Conservation (phyloP, 2,113 vertebrate species). For the Microcebus murinus region DNA sequence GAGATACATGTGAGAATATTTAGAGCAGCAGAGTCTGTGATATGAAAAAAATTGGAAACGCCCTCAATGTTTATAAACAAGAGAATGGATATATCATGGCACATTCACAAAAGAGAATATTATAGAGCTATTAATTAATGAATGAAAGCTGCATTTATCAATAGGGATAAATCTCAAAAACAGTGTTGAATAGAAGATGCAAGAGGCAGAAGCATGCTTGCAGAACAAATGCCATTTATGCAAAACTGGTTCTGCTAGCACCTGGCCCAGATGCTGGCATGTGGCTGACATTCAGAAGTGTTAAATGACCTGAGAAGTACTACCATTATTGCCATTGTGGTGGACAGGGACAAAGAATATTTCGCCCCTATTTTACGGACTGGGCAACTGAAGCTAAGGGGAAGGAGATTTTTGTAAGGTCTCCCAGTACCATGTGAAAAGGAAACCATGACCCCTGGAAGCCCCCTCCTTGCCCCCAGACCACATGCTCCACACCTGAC, state of each 20-base stretch:
- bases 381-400: neutral
- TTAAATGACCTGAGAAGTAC: neutral
- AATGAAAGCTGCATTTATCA: neutral
- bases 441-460: no score
- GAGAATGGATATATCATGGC: neutral
- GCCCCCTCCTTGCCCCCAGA: neutral
- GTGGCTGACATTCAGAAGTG: neutral
- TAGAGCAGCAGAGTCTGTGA: neutral
- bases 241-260: neutral
- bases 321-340: no score
- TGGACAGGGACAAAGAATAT: neutral
- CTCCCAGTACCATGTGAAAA: neutral
- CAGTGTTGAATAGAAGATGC: neutral
- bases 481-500: slow-evolving; percentile 49
- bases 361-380: neutral
- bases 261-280: neutral
- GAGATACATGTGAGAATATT: neutral
- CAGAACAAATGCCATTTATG: neutral
- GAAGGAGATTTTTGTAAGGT: neutral
- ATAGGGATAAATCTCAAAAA: neutral
- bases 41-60: neutral
- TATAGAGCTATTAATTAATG: neutral
- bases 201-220: neutral
- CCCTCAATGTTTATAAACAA: neutral
- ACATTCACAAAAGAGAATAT: neutral